Base-by-base conservation (phyloP, 2,113 vertebrate species). In the Passer domesticus region DNA sequence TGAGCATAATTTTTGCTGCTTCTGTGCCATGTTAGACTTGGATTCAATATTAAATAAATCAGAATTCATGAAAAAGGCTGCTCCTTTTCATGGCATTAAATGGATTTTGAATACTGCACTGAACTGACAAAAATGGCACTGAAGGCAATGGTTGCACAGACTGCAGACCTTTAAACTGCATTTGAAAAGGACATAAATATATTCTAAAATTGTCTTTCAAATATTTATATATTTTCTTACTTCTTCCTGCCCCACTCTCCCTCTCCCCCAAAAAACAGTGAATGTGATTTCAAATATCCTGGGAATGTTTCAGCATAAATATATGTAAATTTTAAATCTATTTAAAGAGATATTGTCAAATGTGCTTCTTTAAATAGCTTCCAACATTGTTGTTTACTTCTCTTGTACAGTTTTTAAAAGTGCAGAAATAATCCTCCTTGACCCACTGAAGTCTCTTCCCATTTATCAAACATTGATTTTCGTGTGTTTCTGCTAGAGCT, bases 1-100 rank as follows among this genome's bases (percentile, higher is more conserved):
- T 6, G 27, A 96, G 93, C 55, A 21, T 73, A 86, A 50, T 96
- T 93, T 92, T 83, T 83, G 46, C 92, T 83, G 81, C 81, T 89
- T 74, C 85, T 62, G 73, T 93, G 73, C 86, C 75, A 4, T 41
- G 15, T 94, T 96, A 72, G 86, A 83, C 64, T 94, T 62, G 70
- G 75, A 58, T 93, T 95, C 93, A 81, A 89, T 92, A 94, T 82
- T 69, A 94, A 96, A 94, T 37, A 92, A 95, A 92, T 89, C 76
- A 74, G 93, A 89, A 96, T 94, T 95, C 74, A 93, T 83, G 62
- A 79, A 84, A 93, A 94, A 77, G 18, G 92, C 67, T 78, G 74
- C 70, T 87, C 35, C 91, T 97, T 97, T 97, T 97, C 84, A 89
- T 76, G 79, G 91, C 59, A 81, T 85, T 97, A 95, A 87, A 16